Evolutionary conservation across 2,888 invertebrate genomes (phyloP).

Genomic region (Drosophila incognita): DNA sequence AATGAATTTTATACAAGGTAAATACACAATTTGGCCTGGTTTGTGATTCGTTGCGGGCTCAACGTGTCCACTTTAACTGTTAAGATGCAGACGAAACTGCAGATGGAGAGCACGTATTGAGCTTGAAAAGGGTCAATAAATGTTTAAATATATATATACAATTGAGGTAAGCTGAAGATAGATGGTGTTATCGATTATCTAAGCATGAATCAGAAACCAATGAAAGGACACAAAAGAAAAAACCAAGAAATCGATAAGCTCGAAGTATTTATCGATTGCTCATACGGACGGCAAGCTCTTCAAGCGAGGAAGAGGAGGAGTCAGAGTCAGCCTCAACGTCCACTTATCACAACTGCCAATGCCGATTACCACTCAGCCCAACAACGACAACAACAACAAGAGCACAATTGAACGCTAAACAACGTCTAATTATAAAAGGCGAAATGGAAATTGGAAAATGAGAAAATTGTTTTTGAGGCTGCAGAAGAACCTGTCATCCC

Average conservation of each 20-base stretch:
- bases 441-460: slow-evolving; percentile 57
- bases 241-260: neutral
- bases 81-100: slow-evolving; percentile 9
- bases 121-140: slow-evolving; percentile 16
- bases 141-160: slow-evolving; percentile 5
- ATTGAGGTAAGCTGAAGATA: neutral
- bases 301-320: neutral
- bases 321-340: slow-evolving; percentile 5
- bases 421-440: slow-evolving; percentile 65
- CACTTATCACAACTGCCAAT: neutral
- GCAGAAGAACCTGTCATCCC: slow-evolving; percentile 38
- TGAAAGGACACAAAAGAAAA: neutral
- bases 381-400: slow-evolving; percentile 23
- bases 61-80: slow-evolving; percentile 42
- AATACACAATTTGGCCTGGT: slow-evolving; percentile 67
- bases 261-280: slow-evolving; percentile 1
- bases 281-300: neutral
- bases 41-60: slow-evolving; percentile 70
- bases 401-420: slow-evolving; percentile 51
- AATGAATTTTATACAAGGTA: slow-evolving; percentile 75
- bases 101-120: slow-evolving; percentile 10
- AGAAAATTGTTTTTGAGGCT: slow-evolving; percentile 50
- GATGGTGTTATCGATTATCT: neutral
- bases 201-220: neutral
- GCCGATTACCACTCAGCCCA: slow-evolving; percentile 28